Percentiles rank a stretch among this genome's conserved stretches.
Evolutionary conservation across 2,888 invertebrate species (phyloP).

Genomic region (Formica aserva): DNA sequence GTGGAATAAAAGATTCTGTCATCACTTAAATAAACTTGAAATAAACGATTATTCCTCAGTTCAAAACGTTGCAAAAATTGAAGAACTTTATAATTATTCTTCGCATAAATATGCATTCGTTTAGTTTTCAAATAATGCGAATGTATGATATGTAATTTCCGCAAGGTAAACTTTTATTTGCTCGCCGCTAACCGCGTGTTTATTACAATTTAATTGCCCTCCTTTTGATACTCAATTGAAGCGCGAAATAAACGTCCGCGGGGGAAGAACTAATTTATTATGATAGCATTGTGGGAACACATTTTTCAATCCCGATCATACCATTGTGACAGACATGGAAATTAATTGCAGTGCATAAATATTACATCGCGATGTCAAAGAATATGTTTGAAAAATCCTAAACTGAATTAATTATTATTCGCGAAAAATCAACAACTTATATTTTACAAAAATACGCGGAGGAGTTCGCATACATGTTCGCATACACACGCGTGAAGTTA

Average conservation of each 20-base stretch:
- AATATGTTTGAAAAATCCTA: constrained; percentile 23
- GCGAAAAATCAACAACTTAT: constrained; percentile 38
- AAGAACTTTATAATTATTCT: constrained; percentile 14
- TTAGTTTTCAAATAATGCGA: constrained; percentile 50
- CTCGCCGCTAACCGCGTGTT: constrained; percentile 35
- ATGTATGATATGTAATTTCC: constrained; percentile 45
- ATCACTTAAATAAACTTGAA: constrained; percentile 23
- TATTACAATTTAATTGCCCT: constrained; percentile 55
- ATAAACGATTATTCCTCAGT: constrained; percentile 11
- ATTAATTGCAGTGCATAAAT: constrained; percentile 49
- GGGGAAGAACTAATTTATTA: constrained; percentile 52
- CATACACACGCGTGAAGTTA: not conserved
- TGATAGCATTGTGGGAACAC: constrained; percentile 52
- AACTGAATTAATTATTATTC: constrained; percentile 41
- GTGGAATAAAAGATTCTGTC: constrained; percentile 5
- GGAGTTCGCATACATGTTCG: not conserved
- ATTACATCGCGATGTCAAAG: constrained; percentile 49
- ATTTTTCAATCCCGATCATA: constrained; percentile 40
- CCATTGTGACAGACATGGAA: constrained; percentile 40
- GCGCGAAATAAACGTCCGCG: constrained; percentile 41
- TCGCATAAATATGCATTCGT: constrained; percentile 37
- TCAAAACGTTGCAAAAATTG: constrained; percentile 9
- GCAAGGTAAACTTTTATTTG: constrained; percentile 46
- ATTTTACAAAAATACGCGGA: constrained; percentile 10
- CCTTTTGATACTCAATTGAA: constrained; percentile 53